Percentiles rank a stretch among this genome's conserved stretches.
Evolutionary conservation across 2,797 vertebrate species (phyloP).

Genomic region (Onychomys leucogaster): DNA sequence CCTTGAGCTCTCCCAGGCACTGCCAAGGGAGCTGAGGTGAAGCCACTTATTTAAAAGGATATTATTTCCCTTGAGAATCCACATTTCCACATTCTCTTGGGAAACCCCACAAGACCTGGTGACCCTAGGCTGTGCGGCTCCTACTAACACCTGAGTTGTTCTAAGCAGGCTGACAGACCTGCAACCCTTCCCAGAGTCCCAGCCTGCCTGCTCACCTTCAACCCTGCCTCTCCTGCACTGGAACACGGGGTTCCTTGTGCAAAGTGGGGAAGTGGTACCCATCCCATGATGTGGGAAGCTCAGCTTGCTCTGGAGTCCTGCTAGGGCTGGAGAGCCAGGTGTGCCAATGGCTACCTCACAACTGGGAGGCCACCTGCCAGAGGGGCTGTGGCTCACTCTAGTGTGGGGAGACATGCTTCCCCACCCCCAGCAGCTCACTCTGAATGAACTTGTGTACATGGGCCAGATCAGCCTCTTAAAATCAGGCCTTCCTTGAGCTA

Average conservation of each 20-base stretch:
- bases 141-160: background rate
- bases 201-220: background rate
- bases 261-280: background rate
- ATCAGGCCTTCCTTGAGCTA: background rate
- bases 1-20: background rate
- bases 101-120: background rate
- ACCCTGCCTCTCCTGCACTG: background rate
- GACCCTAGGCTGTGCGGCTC: background rate
- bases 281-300: background rate
- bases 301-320: background rate
- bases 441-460: background rate
- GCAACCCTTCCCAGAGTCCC: background rate
- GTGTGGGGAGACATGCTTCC: background rate
- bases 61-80: background rate
- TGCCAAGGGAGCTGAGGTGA: background rate
- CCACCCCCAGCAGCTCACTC: background rate
- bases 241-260: accelerated
- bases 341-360: background rate
- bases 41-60: background rate
- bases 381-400: too few species aligned
- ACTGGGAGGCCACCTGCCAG: background rate
- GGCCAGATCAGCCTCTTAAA: background rate
- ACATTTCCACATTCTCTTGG: background rate
- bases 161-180: background rate
- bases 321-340: background rate